Evolutionary conservation across 2,888 invertebrate species (phyloP), one percentile per base, ranked within the genome.

Genomic region (Aplocera efformata): DNA sequence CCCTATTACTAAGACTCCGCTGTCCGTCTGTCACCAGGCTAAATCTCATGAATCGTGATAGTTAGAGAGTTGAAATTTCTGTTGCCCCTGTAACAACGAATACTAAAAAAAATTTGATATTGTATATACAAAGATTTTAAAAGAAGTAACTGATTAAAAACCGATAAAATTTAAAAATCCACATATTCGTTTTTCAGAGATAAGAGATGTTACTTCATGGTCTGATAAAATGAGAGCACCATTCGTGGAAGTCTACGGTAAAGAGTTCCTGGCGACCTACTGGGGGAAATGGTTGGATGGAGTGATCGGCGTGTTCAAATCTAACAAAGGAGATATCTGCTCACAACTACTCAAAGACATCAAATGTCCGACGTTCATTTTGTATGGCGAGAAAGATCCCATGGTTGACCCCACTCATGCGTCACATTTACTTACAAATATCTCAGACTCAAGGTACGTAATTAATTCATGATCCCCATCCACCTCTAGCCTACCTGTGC

Each of bases 361-460:
- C 10, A 84, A 85, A 35, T 94, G 94, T 50, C 94, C 94, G 0
- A 95, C 95, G 0, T 89, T 96, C 10, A 93, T 98, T 53, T 64
- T 98, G 28, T 95, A 97, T 64, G 97, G 97, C 0, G 90, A 91
- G 51, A 94, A 94, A 67, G 97, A 98, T 78, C 91, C 93, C 0
- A 83, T 96, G 79, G 92, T 97, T 1, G 91, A 92, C 1, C 67
- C 82, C 10, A 92, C 93, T 47, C 97, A 97, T 82, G 90, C 93
- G 0, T 86, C 91, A 1, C 93, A 93, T 79, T 79, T 97, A 10
- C 86, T 90, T 33, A 83, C 91, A 7, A 86, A 93, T 58, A 94
- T 96, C 34, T 75, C 80, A 42, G 81, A 89, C 22, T 90, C 94
- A 9, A 91, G 88, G 95, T 95, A 79, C 72, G 72, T 73, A 8